phyloP scores from a whole-genome alignment of 2,888 invertebrate species.

The Hermaeophaga mercurialis region DNA sequence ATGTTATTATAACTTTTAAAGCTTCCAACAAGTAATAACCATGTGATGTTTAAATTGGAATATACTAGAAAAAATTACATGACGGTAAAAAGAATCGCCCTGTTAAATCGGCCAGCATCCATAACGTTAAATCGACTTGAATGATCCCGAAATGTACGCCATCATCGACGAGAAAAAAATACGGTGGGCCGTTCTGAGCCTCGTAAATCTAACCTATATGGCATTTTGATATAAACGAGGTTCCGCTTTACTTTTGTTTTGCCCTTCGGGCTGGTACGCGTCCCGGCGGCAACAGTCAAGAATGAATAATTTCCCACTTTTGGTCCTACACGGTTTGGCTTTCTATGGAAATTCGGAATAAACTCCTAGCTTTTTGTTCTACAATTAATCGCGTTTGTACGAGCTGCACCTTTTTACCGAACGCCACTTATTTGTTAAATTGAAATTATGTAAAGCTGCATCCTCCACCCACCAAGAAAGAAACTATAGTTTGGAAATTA shows the following conservation, averaged over 20 bases:
- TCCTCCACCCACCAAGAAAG: no score
- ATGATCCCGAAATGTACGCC: constrained; percentile 17
- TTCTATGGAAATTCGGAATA: constrained; percentile 34
- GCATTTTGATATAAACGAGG: constrained; percentile 36
- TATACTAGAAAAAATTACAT: no score
- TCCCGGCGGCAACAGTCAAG: constrained; percentile 33
- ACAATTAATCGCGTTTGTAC: constrained; percentile 32
- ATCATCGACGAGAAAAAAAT: constrained; percentile 25
- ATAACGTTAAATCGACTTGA: constrained; percentile 23
- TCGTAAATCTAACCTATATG: constrained; percentile 35
- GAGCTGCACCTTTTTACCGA: constrained; percentile 1
- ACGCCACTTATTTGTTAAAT: neutral
- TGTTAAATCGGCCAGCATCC: constrained; percentile 12
- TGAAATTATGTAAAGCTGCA: no score
- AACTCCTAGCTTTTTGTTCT: constrained; percentile 35
- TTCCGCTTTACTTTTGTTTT: constrained; percentile 37
- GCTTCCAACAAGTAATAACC: no score
- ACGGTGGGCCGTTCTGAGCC: constrained; percentile 18
- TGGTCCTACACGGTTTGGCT: constrained; percentile 35
- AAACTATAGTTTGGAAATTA: no score
- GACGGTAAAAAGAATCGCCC: no score
- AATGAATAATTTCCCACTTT: constrained; percentile 37
- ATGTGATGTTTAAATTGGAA: no score
- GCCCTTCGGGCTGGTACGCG: constrained; percentile 28
- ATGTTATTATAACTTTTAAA: no score